These are phyloP conservation scores for Heterodera filipjevi DNA, from an alignment of 2,888 invertebrate species.

Conservation along the genomic window DNA sequence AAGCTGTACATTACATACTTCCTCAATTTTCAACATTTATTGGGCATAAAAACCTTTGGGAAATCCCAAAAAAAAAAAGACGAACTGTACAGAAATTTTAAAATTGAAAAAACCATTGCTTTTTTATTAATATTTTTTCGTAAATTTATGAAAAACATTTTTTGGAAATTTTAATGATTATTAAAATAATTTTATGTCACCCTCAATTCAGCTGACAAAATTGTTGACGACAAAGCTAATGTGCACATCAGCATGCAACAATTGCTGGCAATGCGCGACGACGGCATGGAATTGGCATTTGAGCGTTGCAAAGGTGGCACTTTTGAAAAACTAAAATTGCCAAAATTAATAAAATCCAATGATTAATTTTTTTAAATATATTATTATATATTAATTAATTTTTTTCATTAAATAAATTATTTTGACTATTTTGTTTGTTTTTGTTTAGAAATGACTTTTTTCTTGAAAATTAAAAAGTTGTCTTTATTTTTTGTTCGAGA, in stretches of 20 bases:
- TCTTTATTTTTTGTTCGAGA: not conserved
- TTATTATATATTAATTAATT: not conserved
- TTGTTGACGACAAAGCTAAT: slow-evolving; percentile 7
- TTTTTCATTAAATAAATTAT: not conserved
- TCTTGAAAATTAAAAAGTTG: too few species aligned
- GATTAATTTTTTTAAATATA: not conserved
- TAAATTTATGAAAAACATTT: too few species aligned
- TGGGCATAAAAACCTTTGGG: too few species aligned
- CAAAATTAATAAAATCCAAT: not conserved
- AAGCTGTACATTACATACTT: too few species aligned
- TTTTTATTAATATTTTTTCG: too few species aligned
- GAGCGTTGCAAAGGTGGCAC: slow-evolving; percentile 41
- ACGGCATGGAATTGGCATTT: slow-evolving; percentile 62
- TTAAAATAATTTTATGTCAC: not conserved
- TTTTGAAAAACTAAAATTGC: not conserved
- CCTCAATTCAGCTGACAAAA: not conserved
- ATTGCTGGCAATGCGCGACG: slow-evolving; percentile 42
- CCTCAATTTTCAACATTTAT: too few species aligned
- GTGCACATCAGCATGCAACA: slow-evolving; percentile 37
- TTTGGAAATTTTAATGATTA: not conserved
- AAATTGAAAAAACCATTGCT: too few species aligned
- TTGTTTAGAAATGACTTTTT: too few species aligned
- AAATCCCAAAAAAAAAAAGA: too few species aligned
- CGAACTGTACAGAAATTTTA: too few species aligned
- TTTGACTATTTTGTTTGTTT: too few species aligned